phyloP scores from a whole-genome alignment of 2,888 invertebrate genomes.

The Tyria jacobaeae region DNA sequence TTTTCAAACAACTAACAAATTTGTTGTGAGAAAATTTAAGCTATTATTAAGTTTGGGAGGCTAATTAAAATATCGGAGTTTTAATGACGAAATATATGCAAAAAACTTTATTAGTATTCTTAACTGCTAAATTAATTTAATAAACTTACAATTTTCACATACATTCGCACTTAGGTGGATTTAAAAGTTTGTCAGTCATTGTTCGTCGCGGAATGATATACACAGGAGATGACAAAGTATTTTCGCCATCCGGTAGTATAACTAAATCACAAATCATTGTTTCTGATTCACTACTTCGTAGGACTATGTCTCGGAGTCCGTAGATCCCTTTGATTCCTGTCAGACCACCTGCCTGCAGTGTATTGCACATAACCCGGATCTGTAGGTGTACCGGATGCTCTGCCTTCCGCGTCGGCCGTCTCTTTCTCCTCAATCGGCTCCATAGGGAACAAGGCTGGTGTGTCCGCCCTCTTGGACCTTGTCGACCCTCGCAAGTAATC shows the following conservation, averaged over 20 bases:
- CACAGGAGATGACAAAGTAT: slow-evolving; percentile 43
- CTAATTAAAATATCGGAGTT: slow-evolving; percentile 58
- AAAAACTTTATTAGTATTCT: slow-evolving; percentile 62
- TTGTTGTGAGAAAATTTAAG: slow-evolving; percentile 58
- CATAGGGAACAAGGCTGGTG: slow-evolving; percentile 83
- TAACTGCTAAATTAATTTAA: slow-evolving; percentile 50
- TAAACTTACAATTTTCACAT: slow-evolving; percentile 51
- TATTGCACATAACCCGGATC: slow-evolving; percentile 92
- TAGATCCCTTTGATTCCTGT: slow-evolving; percentile 71
- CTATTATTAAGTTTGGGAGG: slow-evolving; percentile 55
- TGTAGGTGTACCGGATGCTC: slow-evolving; percentile 88
- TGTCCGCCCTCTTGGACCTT: slow-evolving; percentile 70
- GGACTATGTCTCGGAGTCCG: slow-evolving; percentile 88
- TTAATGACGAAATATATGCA: slow-evolving; percentile 53
- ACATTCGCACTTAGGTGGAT: slow-evolving; percentile 57
- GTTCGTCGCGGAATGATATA: slow-evolving; percentile 43
- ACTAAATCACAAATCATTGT: slow-evolving; percentile 38
- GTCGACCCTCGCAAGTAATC: slow-evolving; percentile 78
- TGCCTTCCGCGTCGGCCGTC: slow-evolving; percentile 68
- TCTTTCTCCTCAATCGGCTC: slow-evolving; percentile 83
- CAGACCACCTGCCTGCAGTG: slow-evolving; percentile 90
- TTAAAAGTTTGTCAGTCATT: slow-evolving; percentile 55
- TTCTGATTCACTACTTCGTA: slow-evolving; percentile 59
- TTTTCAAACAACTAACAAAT: slow-evolving; percentile 59
- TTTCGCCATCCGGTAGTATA: slow-evolving; percentile 38